These are phyloP conservation scores for Ochotona curzoniae DNA, from an alignment of 2,113 vertebrate genomes.

Conservation along the genomic window DNA sequence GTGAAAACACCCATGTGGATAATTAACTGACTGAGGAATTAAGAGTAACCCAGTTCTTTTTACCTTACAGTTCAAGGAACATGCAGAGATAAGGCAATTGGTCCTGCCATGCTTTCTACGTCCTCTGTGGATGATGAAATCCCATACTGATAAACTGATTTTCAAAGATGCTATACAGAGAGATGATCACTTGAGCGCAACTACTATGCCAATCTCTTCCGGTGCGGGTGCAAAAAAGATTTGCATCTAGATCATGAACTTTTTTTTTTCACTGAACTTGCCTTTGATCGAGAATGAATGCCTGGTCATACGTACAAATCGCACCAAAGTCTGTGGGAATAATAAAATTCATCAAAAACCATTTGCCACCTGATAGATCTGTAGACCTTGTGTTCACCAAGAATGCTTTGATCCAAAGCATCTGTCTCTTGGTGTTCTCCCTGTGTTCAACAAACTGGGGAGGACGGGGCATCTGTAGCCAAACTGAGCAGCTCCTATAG, in stretches of 20 bases:
- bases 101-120: not conserved
- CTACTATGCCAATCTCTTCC: no score
- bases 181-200: no score
- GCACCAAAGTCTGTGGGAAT: not conserved
- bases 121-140: constrained; percentile 10
- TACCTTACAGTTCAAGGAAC: not conserved
- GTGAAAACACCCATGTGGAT: not conserved
- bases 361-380: not conserved
- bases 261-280: not conserved
- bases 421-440: not conserved
- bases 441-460: not conserved
- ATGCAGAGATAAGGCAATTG: not conserved
- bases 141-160: constrained; percentile 2
- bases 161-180: no score
- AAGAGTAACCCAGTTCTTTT: not conserved
- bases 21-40: not conserved
- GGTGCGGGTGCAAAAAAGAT: no score
- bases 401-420: not conserved
- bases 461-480: not conserved
- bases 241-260: not conserved
- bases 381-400: not conserved
- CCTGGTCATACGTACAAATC: not conserved
- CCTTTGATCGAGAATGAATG: not conserved
- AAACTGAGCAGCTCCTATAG: constrained; percentile 12
- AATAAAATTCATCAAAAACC: not conserved